Percentiles rank a stretch among this genome's conserved stretches.
These are phyloP conservation scores for Apodemia duryi DNA, from an alignment of 2,888 invertebrate genomes.

Conservation along the genomic window DNA sequence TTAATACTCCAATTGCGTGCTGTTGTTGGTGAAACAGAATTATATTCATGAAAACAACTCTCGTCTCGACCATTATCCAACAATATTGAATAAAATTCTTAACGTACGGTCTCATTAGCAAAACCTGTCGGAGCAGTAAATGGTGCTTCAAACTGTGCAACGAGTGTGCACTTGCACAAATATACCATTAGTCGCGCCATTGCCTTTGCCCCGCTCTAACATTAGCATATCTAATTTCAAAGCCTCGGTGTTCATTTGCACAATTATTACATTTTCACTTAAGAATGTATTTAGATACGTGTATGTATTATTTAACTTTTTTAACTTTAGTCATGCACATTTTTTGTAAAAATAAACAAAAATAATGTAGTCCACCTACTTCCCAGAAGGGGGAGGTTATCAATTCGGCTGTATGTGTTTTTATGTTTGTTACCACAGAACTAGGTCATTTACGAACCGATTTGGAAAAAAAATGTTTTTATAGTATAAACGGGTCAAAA, in stretches of 20 bases:
- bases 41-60: neutral
- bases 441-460: too few relatives aligned
- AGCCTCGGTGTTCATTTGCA: constrained; percentile 26
- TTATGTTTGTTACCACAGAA: too few relatives aligned
- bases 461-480: too few relatives aligned
- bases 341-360: too few relatives aligned
- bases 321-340: neutral
- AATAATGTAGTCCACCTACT: too few relatives aligned
- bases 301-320: neutral
- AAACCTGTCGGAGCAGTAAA: constrained; percentile 31
- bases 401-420: too few relatives aligned
- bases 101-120: constrained; percentile 30
- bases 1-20: neutral
- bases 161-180: constrained; percentile 28
- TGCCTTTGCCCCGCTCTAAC: constrained; percentile 25
- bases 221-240: constrained; percentile 31
- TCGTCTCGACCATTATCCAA: constrained; percentile 20
- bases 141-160: constrained; percentile 27
- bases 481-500: too few relatives aligned
- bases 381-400: too few relatives aligned
- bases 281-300: constrained; percentile 17
- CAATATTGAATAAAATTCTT: constrained; percentile 31
- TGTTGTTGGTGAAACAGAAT: neutral
- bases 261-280: constrained; percentile 25
- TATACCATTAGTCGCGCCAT: constrained; percentile 27